Percentiles rank a stretch among this genome's conserved stretches.
Evolutionary conservation across 1,140 invertebrate genomes (phyloP).

Genomic region (Sarcophaga bullata): DNA sequence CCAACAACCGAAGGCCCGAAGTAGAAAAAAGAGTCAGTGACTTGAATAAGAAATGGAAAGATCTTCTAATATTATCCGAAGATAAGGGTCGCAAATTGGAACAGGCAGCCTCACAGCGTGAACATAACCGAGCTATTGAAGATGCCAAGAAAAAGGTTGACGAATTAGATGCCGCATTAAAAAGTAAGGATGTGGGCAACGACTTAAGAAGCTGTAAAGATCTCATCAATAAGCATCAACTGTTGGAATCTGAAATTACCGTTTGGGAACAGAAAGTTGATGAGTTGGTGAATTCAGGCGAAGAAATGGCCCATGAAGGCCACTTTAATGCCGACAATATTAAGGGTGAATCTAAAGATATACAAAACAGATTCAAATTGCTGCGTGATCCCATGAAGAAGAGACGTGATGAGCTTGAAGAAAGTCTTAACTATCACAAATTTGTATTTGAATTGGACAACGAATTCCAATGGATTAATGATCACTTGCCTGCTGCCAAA

Average conservation of each 20-base stretch:
- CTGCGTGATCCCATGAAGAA: conserved; percentile 73
- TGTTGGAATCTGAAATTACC: conserved; percentile 82
- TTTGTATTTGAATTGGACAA: conserved; percentile 94
- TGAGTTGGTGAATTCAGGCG: conserved; percentile 80
- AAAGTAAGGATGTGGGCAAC: conserved; percentile 81
- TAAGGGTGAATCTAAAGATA: conserved; percentile 78
- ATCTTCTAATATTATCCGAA: conserved; percentile 75
- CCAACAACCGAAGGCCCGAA: conserved; percentile 76
- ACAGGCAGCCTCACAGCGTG: conserved; percentile 65
- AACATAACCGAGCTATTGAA: conserved; percentile 72
- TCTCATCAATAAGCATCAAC: conserved; percentile 86
- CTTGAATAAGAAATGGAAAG: conserved; percentile 80
- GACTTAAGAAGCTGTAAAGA: conserved; percentile 91
- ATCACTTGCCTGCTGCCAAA: conserved; percentile 83
- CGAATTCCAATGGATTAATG: conserved; percentile 95
- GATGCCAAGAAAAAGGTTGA: conserved; percentile 84
- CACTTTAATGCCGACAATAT: conserved; percentile 94
- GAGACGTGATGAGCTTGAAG: conserved; percentile 84
- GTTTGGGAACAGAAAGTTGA: conserved; percentile 81
- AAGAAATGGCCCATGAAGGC: conserved; percentile 90
- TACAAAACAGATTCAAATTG: conserved; percentile 74
- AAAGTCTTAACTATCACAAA: conserved; percentile 85
- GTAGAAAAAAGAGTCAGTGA: conserved; percentile 74
- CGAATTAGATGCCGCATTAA: conserved; percentile 79
- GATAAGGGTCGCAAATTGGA: conserved; percentile 84